These are phyloP conservation scores for Synchiropus splendidus DNA, from an alignment of 2,113 vertebrate genomes.

Conservation along the genomic window DNA sequence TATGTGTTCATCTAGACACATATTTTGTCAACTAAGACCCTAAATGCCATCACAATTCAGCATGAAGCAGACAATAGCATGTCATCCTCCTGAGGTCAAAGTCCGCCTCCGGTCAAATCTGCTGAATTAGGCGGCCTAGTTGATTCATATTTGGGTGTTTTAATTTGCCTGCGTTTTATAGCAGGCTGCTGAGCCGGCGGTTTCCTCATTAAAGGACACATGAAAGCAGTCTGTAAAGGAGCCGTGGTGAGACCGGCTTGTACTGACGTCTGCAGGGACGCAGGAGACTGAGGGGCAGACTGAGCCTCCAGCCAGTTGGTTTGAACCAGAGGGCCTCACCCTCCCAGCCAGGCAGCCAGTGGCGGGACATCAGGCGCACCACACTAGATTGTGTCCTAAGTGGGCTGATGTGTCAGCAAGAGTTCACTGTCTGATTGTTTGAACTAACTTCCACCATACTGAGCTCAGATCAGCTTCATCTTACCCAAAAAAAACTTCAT, in stretches of 20 bases:
- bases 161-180: slow-evolving; percentile 66
- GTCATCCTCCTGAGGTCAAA: slow-evolving; percentile 25
- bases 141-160: slow-evolving; percentile 71
- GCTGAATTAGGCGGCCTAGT: slow-evolving; percentile 29
- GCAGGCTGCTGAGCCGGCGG: slow-evolving; percentile 63
- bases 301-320: slow-evolving; percentile 38
- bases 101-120: slow-evolving; percentile 27
- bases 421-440: slow-evolving; percentile 25
- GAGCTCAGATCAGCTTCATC: background rate
- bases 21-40: background rate
- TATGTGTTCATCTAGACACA: no score
- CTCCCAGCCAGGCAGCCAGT: slow-evolving; percentile 40
- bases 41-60: background rate
- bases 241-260: slow-evolving; percentile 54
- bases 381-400: slow-evolving; percentile 28
- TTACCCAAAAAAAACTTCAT: background rate
- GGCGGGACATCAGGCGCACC: slow-evolving; percentile 44
- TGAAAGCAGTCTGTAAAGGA: slow-evolving; percentile 69
- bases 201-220: slow-evolving; percentile 72
- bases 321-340: slow-evolving; percentile 51
- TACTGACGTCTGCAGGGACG: slow-evolving; percentile 64
- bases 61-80: slow-evolving; percentile 19
- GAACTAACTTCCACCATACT: background rate
- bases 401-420: slow-evolving; percentile 39
- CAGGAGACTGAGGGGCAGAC: slow-evolving; percentile 27